A percentile compares a stretch with the other conserved stretches of the same genome.
phyloP scores from a whole-genome alignment of 1,140 invertebrate species.

The Brachionus koreanus region DNA sequence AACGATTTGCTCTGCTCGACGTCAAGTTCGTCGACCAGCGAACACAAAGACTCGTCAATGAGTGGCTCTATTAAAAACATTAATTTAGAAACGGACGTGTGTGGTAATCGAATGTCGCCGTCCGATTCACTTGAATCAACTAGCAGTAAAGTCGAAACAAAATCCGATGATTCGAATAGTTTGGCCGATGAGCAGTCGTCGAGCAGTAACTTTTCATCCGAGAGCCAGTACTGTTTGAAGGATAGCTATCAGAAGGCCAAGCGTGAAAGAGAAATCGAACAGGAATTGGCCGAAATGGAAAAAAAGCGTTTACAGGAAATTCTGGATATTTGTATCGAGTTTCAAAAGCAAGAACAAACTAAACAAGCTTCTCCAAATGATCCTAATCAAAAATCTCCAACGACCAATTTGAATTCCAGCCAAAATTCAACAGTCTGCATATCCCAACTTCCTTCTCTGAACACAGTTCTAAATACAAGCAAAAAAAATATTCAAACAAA shows the following conservation, averaged over 20 bases:
- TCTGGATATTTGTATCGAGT: conserved; percentile 37
- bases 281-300: conserved; percentile 37
- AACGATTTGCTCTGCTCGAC: background rate
- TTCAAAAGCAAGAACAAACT: conserved; percentile 18
- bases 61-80: background rate
- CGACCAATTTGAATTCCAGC: background rate
- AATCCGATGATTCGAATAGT: background rate
- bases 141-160: background rate
- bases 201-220: background rate
- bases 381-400: background rate
- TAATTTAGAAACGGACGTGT: background rate
- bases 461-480: background rate
- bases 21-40: background rate
- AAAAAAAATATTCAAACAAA: background rate
- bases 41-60: background rate
- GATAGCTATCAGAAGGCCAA: conserved; percentile 18
- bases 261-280: conserved; percentile 20
- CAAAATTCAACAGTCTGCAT: background rate
- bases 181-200: background rate
- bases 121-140: background rate
- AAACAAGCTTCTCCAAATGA: background rate
- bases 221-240: conserved; percentile 1
- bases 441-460: background rate
- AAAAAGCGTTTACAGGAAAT: conserved; percentile 43
- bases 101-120: background rate